Base-by-base conservation (phyloP, 2,113 vertebrate species). In the Sigmodon hispidus region DNA sequence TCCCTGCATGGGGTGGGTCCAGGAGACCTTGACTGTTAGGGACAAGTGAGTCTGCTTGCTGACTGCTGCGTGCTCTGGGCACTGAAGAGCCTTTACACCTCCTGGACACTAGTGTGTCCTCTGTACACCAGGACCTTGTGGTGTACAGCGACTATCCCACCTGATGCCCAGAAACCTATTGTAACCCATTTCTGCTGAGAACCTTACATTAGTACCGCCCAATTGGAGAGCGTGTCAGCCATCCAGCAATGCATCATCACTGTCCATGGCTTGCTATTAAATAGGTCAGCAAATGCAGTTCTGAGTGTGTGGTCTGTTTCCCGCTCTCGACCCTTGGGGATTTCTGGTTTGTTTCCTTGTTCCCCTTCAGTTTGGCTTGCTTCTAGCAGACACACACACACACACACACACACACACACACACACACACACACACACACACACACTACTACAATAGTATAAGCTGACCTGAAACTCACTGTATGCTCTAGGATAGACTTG, bases 191-290 rank as follows among this genome's bases (percentile, higher is more conserved):
- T 75, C 84, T 89, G 80, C 40, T 57, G 92, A 85, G 76, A 85
- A 29, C 72, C 21, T 7, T 40, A 26, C 61, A 59, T 89, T 70
- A 12, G 12, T 61, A 63, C 22, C 22, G 45, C 65, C 36, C 55
- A 36, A 73, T 65, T 85, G 85, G 70, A 89, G 75, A 45, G 87
- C 15, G 43, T 1, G 40, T 24, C 50, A 21, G 21, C 87, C 8
- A 67, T 29, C 77, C 50, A 40, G 45, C n/a, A 34, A 19, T 31
- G 57, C 17, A 34, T 19, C 21, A 7, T 77, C 31, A 34, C 80
- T 90, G 87, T 34, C 70, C 59, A 15, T 50, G 73, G 34, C 90
- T 93, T 87, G n/a, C 94, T 83, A 93, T 81, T 90, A 95, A 91
- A 94, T 83, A 24, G 31, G 2, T 40, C 29, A 65, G 43, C 29